A percentile compares a stretch with the other conserved stretches of the same genome.
These are phyloP conservation scores for Diacarnus erythraeanus DNA, from an alignment of 37 sponge, comb jelly and placozoan species.

Conservation along the genomic window DNA sequence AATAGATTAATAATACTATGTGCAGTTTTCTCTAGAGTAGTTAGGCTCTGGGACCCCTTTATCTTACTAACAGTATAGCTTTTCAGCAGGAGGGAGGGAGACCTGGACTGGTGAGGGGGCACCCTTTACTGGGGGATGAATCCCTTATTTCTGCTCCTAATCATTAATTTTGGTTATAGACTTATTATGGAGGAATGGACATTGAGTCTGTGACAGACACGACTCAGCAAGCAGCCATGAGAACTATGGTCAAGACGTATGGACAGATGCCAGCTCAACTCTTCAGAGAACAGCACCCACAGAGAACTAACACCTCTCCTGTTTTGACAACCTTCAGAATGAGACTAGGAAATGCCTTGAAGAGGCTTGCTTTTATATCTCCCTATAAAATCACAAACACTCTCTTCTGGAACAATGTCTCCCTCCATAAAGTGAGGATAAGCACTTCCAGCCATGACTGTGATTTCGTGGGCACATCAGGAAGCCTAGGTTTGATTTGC, in stretches of 20 bases:
- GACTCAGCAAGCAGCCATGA: constrained; percentile 75
- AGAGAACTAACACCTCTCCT: constrained; percentile 54
- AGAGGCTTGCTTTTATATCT: constrained; percentile 24
- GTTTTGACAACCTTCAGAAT: constrained; percentile 48
- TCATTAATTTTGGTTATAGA: constrained; percentile 46
- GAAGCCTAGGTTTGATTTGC: constrained; percentile 24
- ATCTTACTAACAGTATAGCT: no score
- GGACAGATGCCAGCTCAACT: constrained; percentile 96
- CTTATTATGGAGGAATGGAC: constrained; percentile 87
- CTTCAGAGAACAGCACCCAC: constrained; percentile 85
- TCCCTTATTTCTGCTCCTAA: no score
- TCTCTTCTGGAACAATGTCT: constrained; percentile 38
- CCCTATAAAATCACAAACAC: constrained; percentile 17
- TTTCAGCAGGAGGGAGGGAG: no score
- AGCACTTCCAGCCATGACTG: constrained; percentile 26
- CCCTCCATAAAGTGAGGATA: constrained; percentile 20
- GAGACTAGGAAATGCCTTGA: constrained; percentile 45
- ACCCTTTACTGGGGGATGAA: no score
- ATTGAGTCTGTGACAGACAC: constrained; percentile 65
- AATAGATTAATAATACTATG: not conserved
- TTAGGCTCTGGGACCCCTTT: not conserved
- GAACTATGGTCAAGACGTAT: constrained; percentile 89
- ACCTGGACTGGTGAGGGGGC: no score
- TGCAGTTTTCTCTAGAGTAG: not conserved
- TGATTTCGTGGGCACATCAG: constrained; percentile 59